Base-by-base conservation (phyloP, 2,888 invertebrate genomes). In the Ophion ellenae region DNA sequence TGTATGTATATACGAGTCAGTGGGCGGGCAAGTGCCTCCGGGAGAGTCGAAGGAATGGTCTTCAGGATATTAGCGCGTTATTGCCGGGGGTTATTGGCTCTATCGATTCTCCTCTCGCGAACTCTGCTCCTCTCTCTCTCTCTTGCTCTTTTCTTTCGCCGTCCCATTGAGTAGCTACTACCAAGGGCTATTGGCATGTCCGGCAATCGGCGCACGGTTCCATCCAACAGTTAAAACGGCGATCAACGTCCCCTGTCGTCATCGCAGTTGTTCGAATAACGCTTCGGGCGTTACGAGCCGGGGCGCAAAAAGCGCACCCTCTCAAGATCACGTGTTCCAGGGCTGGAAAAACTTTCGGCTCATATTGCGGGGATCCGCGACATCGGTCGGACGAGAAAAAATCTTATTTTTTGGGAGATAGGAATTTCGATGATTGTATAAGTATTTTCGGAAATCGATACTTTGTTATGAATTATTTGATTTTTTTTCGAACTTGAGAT, bases 11-110 rank as follows among this genome's bases (percentile, higher is more conserved):
- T 83, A 85, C 78, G 83, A 81, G 45, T 32, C 75, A 87, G 84
- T 86, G 85, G 87, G 88, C 87, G 87, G 84, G 81, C 79, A 85
- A 86, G 77, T 86, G 87, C 88, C 88, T 81, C 69, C 47, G 74
- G 86, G 84, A 66, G 80, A 88, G 87, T 85, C 88, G 89, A 89
- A 90, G 90, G 90, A 92, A 92, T 91, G 92, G 92, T 92, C 92
- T 92, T 90, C 92, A 92, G 92, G 92, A 92, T 92, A 92, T 92
- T 92, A 92, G 91, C 91, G 90, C 90, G 91, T 92, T 92, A 92
- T 92, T 92, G 92, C 90, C 90, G 81, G 86, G 87, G 92, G 90
- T 92, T 92, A 92, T 92, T 91, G 92, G 91, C 90, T 91, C 90
- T 90, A 92, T 92, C 90, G 92, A 92, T 92, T 92, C 91, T 87